Conservation (phyloP, 1,140 invertebrate genomes). For the Gryllus bimaculatus region DNA sequence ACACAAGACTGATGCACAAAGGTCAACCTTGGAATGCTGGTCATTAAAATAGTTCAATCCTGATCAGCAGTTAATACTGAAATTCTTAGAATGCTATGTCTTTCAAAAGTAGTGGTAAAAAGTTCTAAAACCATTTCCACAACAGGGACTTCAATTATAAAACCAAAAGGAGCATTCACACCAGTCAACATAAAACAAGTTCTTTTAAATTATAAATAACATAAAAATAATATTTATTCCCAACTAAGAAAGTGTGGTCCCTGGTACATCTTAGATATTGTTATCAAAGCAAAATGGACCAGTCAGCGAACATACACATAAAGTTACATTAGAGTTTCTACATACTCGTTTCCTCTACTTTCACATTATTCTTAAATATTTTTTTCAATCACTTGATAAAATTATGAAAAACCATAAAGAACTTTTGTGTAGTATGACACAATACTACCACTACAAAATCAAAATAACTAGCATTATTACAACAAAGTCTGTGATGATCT, state of each 20-base stretch:
- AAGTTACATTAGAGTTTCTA: not conserved
- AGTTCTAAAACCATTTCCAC: too few relatives aligned
- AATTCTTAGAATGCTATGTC: too few relatives aligned
- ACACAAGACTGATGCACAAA: too few relatives aligned
- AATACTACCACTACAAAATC: not conserved
- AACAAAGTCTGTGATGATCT: not conserved
- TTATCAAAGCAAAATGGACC: not conserved
- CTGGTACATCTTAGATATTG: not conserved
- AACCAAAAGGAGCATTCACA: too few relatives aligned
- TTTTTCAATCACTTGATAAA: constrained; percentile 1
- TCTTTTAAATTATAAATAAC: too few relatives aligned
- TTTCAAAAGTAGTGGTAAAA: too few relatives aligned
- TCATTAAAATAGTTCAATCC: too few relatives aligned
- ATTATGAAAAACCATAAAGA: not conserved
- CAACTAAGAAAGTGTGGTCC: not conserved
- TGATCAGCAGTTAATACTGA: too few relatives aligned
- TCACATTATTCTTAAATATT: not conserved
- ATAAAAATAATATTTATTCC: too few relatives aligned
- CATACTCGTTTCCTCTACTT: not conserved
- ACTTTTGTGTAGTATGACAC: not conserved
- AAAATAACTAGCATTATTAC: not conserved
- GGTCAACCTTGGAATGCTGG: too few relatives aligned
- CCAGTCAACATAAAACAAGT: too few relatives aligned
- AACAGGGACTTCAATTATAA: too few relatives aligned
- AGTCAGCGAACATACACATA: not conserved